phyloP scores from a whole-genome alignment of 2,888 invertebrate genomes.

The Tetragonula carbonaria region DNA sequence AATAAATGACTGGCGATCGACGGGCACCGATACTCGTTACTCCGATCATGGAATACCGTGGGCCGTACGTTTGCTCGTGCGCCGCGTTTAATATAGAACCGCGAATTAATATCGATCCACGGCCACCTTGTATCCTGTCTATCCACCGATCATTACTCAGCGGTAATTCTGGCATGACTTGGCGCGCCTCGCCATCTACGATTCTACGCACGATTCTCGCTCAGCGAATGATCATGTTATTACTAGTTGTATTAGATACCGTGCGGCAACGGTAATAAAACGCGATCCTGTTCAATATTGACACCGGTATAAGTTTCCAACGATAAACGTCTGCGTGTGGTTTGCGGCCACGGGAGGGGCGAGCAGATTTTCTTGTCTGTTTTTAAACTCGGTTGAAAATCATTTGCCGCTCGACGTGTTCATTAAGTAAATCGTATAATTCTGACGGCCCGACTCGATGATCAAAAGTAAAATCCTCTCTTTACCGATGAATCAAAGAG shows the following conservation, averaged over 20 bases:
- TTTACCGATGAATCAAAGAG: not conserved
- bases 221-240: conserved; percentile 35
- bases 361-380: not conserved
- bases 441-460: not conserved
- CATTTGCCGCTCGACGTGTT: not conserved
- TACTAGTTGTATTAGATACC: conserved; percentile 32
- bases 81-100: conserved; percentile 53
- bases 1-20: conserved; percentile 68
- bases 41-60: conserved; percentile 44
- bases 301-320: not conserved
- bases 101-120: conserved; percentile 55
- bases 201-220: conserved; percentile 16
- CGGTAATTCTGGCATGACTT: conserved; percentile 37
- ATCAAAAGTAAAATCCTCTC: too few relatives aligned
- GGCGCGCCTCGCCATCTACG: conserved; percentile 1
- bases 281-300: not conserved
- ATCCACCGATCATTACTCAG: conserved; percentile 47
- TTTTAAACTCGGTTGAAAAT: too few relatives aligned
- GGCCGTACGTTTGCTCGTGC: not conserved
- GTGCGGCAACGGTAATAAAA: not conserved
- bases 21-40: conserved; percentile 52
- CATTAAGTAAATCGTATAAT: not conserved
- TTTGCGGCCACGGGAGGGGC: too few relatives aligned
- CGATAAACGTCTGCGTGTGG: too few relatives aligned
- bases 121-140: conserved; percentile 34